These are phyloP conservation scores for Lampris megalopsis DNA, from an alignment of 2,113 vertebrate genomes.

Conservation along the genomic window DNA sequence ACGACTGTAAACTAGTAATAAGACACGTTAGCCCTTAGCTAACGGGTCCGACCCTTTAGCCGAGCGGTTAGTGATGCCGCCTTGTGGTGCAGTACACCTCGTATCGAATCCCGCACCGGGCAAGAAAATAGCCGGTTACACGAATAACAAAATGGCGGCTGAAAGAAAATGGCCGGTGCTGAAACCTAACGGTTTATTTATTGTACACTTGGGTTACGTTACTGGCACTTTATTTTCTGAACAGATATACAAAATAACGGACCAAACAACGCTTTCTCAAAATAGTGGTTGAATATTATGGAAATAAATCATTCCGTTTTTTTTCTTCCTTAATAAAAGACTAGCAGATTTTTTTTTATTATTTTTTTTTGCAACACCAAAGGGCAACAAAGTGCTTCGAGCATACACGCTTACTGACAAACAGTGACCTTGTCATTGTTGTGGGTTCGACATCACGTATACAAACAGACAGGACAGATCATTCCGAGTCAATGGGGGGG, in stretches of 20 bases:
- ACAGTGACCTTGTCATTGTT: conserved; percentile 16
- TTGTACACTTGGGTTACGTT: conserved; percentile 60
- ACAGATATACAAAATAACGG: conserved; percentile 69
- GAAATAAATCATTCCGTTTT: conserved; percentile 54
- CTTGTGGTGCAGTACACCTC: no score
- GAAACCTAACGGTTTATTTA: conserved; percentile 70
- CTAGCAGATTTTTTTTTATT: conserved; percentile 49
- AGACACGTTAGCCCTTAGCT: no score
- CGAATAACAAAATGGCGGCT: neutral
- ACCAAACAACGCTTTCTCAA: conserved; percentile 51
- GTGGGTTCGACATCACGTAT: conserved; percentile 35
- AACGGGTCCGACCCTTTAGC: no score
- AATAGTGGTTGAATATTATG: conserved; percentile 50
- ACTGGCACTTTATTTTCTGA: conserved; percentile 45
- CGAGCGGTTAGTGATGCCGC: no score
- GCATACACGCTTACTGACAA: conserved; percentile 40
- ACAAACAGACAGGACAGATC: conserved; percentile 35
- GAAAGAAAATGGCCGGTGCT: conserved; percentile 32
- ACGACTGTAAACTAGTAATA: no score
- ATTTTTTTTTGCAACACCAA: conserved; percentile 47
- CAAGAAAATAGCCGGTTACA: no score
- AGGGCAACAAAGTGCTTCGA: conserved; percentile 41
- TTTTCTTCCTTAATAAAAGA: conserved; percentile 43
- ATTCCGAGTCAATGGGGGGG: conserved; percentile 32
- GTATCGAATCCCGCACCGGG: no score